A percentile compares a stretch with the other conserved stretches of the same genome.
phyloP scores from a whole-genome alignment of 2,113 vertebrate species.

The Melanotaenia duboulayi region DNA sequence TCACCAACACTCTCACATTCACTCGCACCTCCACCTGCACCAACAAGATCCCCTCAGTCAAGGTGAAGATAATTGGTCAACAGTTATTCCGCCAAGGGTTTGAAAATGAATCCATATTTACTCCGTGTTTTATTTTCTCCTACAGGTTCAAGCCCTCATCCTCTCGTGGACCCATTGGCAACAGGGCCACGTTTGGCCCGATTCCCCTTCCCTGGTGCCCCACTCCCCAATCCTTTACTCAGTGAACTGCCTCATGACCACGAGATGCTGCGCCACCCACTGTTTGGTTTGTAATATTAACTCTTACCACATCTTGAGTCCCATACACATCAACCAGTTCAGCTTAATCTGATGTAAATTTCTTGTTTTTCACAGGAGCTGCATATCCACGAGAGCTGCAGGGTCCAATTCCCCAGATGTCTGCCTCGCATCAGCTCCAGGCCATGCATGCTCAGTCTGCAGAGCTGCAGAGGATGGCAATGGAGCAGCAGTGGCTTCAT shows the following conservation, averaged over 20 bases:
- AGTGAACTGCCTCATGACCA: constrained; percentile 95
- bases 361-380: constrained; percentile 78
- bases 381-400: constrained; percentile 94
- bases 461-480: constrained; percentile 96
- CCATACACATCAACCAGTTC: not conserved
- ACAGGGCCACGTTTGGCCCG: constrained; percentile 93
- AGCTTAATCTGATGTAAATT: not conserved
- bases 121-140: constrained; percentile 1
- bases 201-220: constrained; percentile 94
- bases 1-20: constrained; percentile 98
- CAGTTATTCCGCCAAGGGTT: not conserved
- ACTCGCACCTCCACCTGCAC: constrained; percentile 98
- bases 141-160: constrained; percentile 91
- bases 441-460: constrained; percentile 99
- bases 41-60: constrained; percentile 97
- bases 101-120: not conserved
- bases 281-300: constrained; percentile 89
- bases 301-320: not conserved
- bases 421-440: constrained; percentile 97
- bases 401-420: constrained; percentile 94
- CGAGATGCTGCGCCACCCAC: constrained; percentile 96
- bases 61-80: constrained; percentile 81
- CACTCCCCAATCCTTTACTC: constrained; percentile 93
- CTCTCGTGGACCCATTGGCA: constrained; percentile 92
- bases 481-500: constrained; percentile 99